Percentiles rank a stretch among this genome's conserved stretches.
Evolutionary conservation across 2,113 vertebrate species (phyloP).

Genomic region (Datnioides undecimradiatus): DNA sequence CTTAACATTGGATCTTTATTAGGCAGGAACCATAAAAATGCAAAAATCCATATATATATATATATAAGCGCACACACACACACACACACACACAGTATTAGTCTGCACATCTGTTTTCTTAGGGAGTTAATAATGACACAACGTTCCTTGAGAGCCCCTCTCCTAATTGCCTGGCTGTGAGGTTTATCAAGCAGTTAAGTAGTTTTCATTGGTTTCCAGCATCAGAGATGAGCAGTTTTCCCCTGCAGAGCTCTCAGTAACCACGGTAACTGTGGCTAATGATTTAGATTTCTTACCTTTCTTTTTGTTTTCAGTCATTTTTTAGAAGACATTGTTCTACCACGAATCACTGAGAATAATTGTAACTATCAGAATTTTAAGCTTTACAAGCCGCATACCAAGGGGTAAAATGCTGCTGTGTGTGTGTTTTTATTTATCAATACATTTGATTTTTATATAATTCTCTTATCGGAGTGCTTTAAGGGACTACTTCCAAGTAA

Average conservation of each 20-base stretch:
- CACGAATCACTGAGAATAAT: not conserved
- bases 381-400: not conserved
- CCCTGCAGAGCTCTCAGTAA: conserved; percentile 28
- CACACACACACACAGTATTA: not conserved
- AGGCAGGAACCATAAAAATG: too few relatives aligned
- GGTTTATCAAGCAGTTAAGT: not conserved
- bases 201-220: conserved; percentile 33
- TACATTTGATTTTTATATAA: not conserved
- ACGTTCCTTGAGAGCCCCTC: not conserved
- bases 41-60: too few relatives aligned
- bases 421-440: not conserved
- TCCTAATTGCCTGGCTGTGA: not conserved
- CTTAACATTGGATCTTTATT: not conserved
- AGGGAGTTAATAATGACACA: not conserved
- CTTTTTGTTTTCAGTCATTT: not conserved
- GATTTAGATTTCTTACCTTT: not conserved
- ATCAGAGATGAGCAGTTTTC: not conserved
- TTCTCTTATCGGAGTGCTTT: not conserved
- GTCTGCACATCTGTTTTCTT: not conserved
- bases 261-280: conserved; percentile 34
- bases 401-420: not conserved
- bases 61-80: too few relatives aligned
- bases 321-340: not conserved
- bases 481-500: not conserved
- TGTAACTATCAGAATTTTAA: not conserved